Evolutionary conservation across 2,113 vertebrate species (phyloP).

Genomic region (Edolisoma coerulescens): DNA sequence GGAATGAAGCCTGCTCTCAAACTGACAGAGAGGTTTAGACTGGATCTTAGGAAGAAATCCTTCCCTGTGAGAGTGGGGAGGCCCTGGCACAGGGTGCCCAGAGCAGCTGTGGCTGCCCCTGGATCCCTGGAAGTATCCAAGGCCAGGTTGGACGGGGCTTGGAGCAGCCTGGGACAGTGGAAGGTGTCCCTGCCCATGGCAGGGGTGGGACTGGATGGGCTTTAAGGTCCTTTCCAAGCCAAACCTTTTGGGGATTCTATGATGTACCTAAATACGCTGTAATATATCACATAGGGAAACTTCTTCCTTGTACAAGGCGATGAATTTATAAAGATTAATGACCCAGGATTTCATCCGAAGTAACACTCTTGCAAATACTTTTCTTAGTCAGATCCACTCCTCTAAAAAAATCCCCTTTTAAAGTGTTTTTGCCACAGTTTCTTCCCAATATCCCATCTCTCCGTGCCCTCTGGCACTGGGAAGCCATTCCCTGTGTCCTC

Average conservation of each 20-base stretch:
- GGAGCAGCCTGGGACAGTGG: fast-evolving
- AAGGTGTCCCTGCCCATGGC: neutral
- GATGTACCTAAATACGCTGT: fast-evolving
- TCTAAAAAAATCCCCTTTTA: neutral
- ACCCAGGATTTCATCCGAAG: neutral
- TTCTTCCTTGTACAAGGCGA: neutral
- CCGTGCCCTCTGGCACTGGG: neutral
- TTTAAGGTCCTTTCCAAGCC: neutral
- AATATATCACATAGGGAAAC: neutral
- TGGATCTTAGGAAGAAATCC: neutral
- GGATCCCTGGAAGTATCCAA: neutral
- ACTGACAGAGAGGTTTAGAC: neutral
- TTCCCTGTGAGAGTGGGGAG: neutral
- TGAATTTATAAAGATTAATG: neutral
- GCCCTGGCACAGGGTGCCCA: neutral
- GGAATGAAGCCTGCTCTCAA: neutral
- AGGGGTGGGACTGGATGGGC: neutral
- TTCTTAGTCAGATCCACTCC: neutral
- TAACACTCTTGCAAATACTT: neutral
- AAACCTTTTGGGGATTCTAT: neutral
- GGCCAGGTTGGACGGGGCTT: too few relatives aligned
- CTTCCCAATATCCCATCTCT: fast-evolving
- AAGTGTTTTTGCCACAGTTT: neutral
- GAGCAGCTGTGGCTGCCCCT: neutral
- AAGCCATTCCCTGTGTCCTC: neutral